Conservation (phyloP, 2,888 invertebrate genomes). For the Phlogophora meticulosa region DNA sequence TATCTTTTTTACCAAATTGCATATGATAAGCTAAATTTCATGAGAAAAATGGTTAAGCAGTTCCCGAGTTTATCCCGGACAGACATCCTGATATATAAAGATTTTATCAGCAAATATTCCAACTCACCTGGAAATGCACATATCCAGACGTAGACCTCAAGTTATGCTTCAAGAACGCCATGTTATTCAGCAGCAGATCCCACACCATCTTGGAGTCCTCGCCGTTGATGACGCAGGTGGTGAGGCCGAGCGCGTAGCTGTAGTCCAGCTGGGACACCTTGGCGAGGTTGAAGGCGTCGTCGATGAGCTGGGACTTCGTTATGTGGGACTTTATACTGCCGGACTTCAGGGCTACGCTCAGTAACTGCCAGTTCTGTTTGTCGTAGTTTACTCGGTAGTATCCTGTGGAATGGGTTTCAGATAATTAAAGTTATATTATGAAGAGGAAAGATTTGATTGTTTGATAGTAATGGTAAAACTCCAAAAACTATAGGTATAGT, state of each 20-base stretch:
- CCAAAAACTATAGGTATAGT: too few species aligned
- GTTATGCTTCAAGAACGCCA: slow-evolving; percentile 88
- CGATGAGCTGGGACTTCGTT: slow-evolving; percentile 93
- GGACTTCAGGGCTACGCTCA: slow-evolving; percentile 87
- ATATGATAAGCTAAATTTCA: too few species aligned
- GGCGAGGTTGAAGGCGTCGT: slow-evolving; percentile 93
- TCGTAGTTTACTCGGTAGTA: slow-evolving; percentile 93
- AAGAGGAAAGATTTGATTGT: too few species aligned
- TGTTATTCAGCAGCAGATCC: slow-evolving; percentile 91
- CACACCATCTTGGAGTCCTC: slow-evolving; percentile 93
- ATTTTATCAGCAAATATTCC: too few species aligned
- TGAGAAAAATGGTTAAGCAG: too few species aligned
- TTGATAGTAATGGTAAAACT: too few species aligned
- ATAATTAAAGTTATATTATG: too few species aligned
- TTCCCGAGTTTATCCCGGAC: too few species aligned
- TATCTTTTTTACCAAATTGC: too few species aligned
- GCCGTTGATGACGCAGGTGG: slow-evolving; percentile 91
- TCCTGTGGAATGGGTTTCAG: slow-evolving; percentile 81
- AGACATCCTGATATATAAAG: too few species aligned
- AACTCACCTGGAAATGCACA: slow-evolving; percentile 85
- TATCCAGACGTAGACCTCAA: slow-evolving; percentile 88
- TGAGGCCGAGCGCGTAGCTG: slow-evolving; percentile 91
- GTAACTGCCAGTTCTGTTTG: slow-evolving; percentile 89
- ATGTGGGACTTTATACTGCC: slow-evolving; percentile 90
- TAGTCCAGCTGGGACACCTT: slow-evolving; percentile 91